Base-by-base conservation (phyloP, 2,888 invertebrate genomes). In the Melinaea menophilus region DNA sequence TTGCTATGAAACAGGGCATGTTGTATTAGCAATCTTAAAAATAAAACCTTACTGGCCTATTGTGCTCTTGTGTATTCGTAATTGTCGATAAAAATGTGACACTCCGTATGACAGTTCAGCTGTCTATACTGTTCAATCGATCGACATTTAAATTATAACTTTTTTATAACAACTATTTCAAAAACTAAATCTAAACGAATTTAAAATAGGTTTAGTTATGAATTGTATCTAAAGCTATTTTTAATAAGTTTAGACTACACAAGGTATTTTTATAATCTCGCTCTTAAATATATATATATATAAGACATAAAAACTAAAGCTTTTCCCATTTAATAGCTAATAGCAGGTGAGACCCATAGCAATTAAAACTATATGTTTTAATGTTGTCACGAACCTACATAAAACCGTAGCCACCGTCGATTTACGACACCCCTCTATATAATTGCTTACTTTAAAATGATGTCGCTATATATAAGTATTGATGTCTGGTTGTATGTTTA, bases 321-420 rank as follows among this genome's bases (percentile, higher is more conserved):
- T n/a, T n/a, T 46, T 46, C 11, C 46, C 46, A 5, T 46, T 46
- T 46, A n/a, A 46, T 46, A 46, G 46, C 11, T 46, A 46, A 46
- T 46, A 12, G 4, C n/a, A 46, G 46, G 46, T 46, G n/a, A n/a
- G 22, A 22, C 46, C 12, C 46, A n/a, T 46, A 46, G 46, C n/a
- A 46, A 46, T n/a, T 46, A n/a, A n/a, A 46, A 22, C 12, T 46
- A n/a, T 46, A 46, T 11, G 9, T 46, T 46, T 46, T 46, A 46
- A 46, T 46, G 46, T 11, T 46, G 46, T 46, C 46, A 46, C 46
- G 46, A 46, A 46, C 46, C 12, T 46, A 46, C 46, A 46, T 46
- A n/a, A 46, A 46, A 46, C 11, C 12, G n/a, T 46, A 46, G n/a
- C n/a, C 11, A 46, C 22, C 22, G 22, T 22, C 22, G 22, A 46